Base-by-base conservation (phyloP, 23 tunicate genomes). In the Aplidium turbinatum region DNA sequence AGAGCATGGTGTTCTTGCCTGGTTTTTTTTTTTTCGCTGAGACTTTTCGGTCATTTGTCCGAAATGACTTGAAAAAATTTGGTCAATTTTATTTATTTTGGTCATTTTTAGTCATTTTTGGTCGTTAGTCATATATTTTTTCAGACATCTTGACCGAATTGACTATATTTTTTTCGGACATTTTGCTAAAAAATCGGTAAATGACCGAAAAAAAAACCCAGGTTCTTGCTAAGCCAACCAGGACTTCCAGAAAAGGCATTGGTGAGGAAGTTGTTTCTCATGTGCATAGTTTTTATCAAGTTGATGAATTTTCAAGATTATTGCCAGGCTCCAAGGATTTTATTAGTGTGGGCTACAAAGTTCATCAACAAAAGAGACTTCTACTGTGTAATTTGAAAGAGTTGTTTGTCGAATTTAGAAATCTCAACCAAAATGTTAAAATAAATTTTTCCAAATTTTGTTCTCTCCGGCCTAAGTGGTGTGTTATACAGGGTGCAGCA, bases 291-390 rank as follows among this genome's bases (percentile, higher is more conserved):
- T 71, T 71, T 52, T 71, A 71, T 28, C 22, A 31, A 50, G 77
- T 23, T 71, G 64, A 71, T 71, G 64, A 71, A 50, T 50, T 50
- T 71, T 71, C 77, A 48, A 48, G 77, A 50, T 50, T 50, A 33
- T 6, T 71, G 77, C 64, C 77, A 48, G 77, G 77, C 27, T 28
- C 61, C 38, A 50, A 30, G 38, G 64, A 71, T 71, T 28, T 50
- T 30, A 33, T 71, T 22, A 50, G 61, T 50, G 63, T 71, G n/a
- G 39, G 77, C 31, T 52, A 52, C 24, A 71, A 50, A 50, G 64
- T 71, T 22, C 61, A 71, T 52, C 23, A 47, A 38, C 72, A 65
- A 65, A 65, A 65, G 31, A 48, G 26, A 2, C 72, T 65, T 65
- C 72, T 65, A 16, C 31, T 58, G 2, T 74, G 79, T 51, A 74